Conservation (phyloP, 1,140 invertebrate species). For the Aphidius gifuensis region DNA sequence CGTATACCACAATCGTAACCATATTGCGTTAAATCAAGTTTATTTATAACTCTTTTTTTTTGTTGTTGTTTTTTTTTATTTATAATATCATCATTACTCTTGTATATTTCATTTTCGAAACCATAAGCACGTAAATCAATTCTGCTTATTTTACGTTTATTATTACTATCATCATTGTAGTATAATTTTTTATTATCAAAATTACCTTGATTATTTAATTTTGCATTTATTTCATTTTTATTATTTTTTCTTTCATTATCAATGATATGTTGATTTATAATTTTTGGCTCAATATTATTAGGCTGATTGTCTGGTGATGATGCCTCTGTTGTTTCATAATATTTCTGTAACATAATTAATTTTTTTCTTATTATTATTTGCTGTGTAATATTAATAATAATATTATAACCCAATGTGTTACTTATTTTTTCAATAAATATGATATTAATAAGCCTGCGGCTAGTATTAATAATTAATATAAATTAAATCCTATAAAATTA, state of each 20-base stretch:
- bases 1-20: slow-evolving; percentile 43
- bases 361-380: not conserved
- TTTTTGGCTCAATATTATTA: slow-evolving; percentile 6
- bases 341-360: slow-evolving; percentile 26
- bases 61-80: slow-evolving; percentile 17
- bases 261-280: slow-evolving; percentile 17
- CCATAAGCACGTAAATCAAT: slow-evolving; percentile 47
- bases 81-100: slow-evolving; percentile 12
- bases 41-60: slow-evolving; percentile 38
- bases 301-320: slow-evolving; percentile 1
- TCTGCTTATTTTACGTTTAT: slow-evolving; percentile 33
- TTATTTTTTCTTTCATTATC: slow-evolving; percentile 31
- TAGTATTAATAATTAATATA: not conserved
- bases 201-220: slow-evolving; percentile 30
- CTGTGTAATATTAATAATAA: not conserved
- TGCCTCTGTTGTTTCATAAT: slow-evolving; percentile 13
- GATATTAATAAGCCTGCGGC: slow-evolving; percentile 11
- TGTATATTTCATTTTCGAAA: slow-evolving; percentile 40
- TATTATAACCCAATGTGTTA: not conserved
- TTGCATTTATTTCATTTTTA: slow-evolving; percentile 34
- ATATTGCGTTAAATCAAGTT: slow-evolving; percentile 41
- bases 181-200: slow-evolving; percentile 24
- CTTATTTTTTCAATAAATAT: not conserved
- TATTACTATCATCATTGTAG: slow-evolving; percentile 30
- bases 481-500: too few relatives aligned